These are phyloP conservation scores for Sebastolobus altivelis DNA, from an alignment of 2,797 vertebrate genomes.

Conservation along the genomic window DNA sequence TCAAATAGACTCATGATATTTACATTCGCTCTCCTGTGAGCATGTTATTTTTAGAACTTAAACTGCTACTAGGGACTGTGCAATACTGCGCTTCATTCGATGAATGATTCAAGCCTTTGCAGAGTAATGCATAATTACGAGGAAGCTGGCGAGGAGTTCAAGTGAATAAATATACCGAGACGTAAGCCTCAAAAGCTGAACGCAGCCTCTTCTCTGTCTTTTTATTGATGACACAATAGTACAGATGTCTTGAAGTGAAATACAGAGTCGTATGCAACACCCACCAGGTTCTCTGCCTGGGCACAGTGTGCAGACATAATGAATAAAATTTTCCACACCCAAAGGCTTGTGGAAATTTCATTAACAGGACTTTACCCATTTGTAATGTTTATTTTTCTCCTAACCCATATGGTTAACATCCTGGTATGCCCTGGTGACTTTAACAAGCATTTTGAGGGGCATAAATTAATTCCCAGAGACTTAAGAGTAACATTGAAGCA, in stretches of 20 bases:
- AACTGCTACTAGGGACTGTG: slow-evolving; percentile 76
- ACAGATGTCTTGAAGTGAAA: slow-evolving; percentile 25
- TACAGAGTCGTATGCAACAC: slow-evolving; percentile 20
- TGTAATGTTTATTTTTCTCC: slow-evolving; percentile 31
- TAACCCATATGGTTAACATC: slow-evolving; percentile 25
- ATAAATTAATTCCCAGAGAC: slow-evolving; percentile 41
- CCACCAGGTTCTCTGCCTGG: slow-evolving; percentile 17
- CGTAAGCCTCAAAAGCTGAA: slow-evolving; percentile 32
- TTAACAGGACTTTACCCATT: slow-evolving; percentile 39
- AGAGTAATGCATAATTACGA: slow-evolving; percentile 72
- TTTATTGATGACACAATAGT: slow-evolving; percentile 32
- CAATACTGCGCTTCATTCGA: slow-evolving; percentile 67
- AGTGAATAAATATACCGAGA: slow-evolving; percentile 44
- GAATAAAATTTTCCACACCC: slow-evolving; percentile 54
- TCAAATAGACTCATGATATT: slow-evolving; percentile 64
- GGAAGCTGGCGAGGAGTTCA: slow-evolving; percentile 49
- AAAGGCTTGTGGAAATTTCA: slow-evolving; percentile 46
- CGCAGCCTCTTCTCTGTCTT: slow-evolving; percentile 11
- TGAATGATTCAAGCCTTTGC: slow-evolving; percentile 80
- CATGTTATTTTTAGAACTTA: slow-evolving; percentile 77
- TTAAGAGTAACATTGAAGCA: slow-evolving; percentile 19
- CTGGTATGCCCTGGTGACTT: slow-evolving; percentile 30
- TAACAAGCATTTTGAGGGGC: slow-evolving; percentile 19
- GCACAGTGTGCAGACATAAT: slow-evolving; percentile 33
- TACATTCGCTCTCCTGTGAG: slow-evolving; percentile 61